Conservation (phyloP, 2,113 vertebrate genomes). For the Leucoraja erinaceus region DNA sequence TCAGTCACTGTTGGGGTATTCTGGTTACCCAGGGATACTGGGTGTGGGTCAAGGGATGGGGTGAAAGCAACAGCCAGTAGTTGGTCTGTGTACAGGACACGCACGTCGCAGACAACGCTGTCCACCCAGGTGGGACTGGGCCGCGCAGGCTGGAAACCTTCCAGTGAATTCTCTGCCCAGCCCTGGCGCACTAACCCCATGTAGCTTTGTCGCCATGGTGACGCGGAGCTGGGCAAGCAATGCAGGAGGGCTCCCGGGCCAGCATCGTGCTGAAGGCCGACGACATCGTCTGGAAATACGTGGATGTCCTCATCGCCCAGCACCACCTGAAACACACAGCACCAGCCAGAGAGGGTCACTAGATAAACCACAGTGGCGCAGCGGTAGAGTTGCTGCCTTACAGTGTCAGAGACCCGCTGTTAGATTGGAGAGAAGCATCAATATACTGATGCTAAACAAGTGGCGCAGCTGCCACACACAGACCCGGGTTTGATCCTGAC, state of each 20-base stretch:
- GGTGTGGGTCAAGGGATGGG: conserved; percentile 38
- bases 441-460: too few species aligned
- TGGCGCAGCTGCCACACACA: too few species aligned
- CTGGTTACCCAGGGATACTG: conserved; percentile 39
- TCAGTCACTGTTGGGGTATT: background rate
- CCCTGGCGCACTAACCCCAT: conserved; percentile 50
- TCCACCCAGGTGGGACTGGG: conserved; percentile 56
- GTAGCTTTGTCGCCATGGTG: conserved; percentile 66
- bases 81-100: conserved; percentile 53
- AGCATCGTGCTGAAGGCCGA: conserved; percentile 62
- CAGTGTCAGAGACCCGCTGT: too few species aligned
- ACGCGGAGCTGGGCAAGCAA: conserved; percentile 47
- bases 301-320: conserved; percentile 49
- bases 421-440: too few species aligned
- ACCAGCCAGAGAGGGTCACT: background rate
- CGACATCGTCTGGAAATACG: conserved; percentile 63
- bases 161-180: conserved; percentile 57
- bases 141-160: conserved; percentile 37
- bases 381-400: too few species aligned
- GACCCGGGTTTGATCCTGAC: too few species aligned
- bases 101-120: conserved; percentile 58
- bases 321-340: conserved; percentile 47
- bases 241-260: conserved; percentile 51
- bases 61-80: conserved; percentile 42
- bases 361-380: background rate